Conservation (phyloP, 2,797 vertebrate species). For the Anguilla marmorata region DNA sequence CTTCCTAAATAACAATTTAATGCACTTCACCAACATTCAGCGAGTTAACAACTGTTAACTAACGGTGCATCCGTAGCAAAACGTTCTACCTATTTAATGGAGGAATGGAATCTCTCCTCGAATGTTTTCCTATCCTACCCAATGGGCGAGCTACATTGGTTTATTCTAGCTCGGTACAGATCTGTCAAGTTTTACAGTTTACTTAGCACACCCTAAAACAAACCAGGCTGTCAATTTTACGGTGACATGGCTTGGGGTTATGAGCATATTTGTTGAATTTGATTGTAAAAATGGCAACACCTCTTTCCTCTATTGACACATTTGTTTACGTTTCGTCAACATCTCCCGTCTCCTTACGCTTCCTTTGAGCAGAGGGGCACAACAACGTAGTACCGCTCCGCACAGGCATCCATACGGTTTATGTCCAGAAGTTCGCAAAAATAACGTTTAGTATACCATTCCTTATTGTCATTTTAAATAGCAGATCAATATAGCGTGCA, state of each 20-base stretch:
- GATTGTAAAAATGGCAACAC: conserved; percentile 4
- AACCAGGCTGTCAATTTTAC: not conserved
- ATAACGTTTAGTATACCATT: not conserved
- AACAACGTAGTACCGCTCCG: conserved; percentile 31
- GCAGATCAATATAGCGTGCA: not conserved
- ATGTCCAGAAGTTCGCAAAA: not conserved
- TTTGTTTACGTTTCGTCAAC: conserved; percentile 33
- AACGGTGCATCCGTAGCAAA: not conserved
- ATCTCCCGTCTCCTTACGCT: conserved; percentile 33
- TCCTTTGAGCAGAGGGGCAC: conserved; percentile 28
- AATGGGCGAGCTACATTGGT: not conserved
- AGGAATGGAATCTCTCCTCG: not conserved
- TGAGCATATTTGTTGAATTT: not conserved
- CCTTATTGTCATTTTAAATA: not conserved
- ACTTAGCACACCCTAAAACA: not conserved
- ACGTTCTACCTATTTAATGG: not conserved
- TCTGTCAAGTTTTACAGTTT: not conserved
- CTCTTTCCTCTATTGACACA: not conserved
- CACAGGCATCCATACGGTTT: conserved; percentile 10
- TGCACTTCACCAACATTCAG: not conserved
- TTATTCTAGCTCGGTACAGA: not conserved
- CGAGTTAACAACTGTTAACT: too few species aligned
- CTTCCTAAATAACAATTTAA: not conserved
- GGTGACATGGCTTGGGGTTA: not conserved
- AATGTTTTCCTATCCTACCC: not conserved